phyloP scores from a whole-genome alignment of 2,113 vertebrate genomes.

The Calidris pygmaea region DNA sequence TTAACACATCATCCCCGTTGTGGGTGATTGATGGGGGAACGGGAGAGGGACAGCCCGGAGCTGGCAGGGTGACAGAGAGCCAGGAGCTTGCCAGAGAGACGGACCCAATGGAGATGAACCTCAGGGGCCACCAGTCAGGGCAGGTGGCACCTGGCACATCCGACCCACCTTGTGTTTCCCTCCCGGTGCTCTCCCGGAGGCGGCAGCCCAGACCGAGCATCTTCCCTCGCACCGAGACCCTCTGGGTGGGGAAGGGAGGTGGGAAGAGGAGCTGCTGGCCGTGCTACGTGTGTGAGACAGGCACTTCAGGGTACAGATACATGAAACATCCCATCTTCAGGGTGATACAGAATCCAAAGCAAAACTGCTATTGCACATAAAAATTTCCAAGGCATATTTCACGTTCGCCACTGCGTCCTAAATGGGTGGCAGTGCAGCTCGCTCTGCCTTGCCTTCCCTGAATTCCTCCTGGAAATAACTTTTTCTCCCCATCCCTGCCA shows the following conservation, averaged over 20 bases:
- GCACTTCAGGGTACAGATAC: not conserved
- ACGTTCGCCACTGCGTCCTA: rapidly evolving
- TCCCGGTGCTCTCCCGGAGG: not conserved
- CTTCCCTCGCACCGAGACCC: rapidly evolving
- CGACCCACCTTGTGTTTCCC: not conserved
- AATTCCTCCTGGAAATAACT: not conserved
- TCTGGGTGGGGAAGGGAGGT: not conserved
- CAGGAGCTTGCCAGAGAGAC: slow-evolving; percentile 48
- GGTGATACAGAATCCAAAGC: not conserved
- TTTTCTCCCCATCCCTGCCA: not conserved
- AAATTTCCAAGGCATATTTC: not conserved
- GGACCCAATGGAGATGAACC: slow-evolving; percentile 45
- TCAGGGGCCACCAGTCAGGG: not conserved
- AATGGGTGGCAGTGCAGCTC: not conserved
- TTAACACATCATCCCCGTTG: slow-evolving; percentile 77
- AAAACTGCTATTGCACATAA: not conserved
- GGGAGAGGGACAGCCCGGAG: slow-evolving; percentile 65
- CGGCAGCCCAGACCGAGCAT: not conserved
- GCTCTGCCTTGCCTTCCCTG: not conserved
- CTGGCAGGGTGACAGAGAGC: slow-evolving; percentile 70
- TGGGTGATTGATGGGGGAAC: slow-evolving; percentile 73
- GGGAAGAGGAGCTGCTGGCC: not conserved
- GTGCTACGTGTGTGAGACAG: rapidly evolving
- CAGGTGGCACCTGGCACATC: not conserved
- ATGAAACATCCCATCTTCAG: not conserved